phyloP scores from a whole-genome alignment of 2,797 vertebrate species.

The Coluber constrictor region DNA sequence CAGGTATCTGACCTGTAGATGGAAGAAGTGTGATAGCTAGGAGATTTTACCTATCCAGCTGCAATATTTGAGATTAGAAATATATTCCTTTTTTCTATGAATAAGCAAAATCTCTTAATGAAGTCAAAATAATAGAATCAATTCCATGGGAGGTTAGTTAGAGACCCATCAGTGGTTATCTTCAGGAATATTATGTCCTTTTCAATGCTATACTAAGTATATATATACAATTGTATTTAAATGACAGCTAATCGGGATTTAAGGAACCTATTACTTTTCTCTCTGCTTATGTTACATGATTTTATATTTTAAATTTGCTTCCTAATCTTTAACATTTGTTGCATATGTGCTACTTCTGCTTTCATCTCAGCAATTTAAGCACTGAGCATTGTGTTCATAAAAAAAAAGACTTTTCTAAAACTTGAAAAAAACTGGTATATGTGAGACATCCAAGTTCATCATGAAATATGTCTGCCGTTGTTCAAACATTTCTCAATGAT shows the following conservation, averaged over 20 bases:
- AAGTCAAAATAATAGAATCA: neutral
- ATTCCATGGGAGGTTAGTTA: neutral
- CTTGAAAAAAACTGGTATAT: neutral
- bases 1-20: neutral
- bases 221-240: neutral
- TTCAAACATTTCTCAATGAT: neutral
- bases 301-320: neutral
- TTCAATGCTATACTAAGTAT: neutral
- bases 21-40: neutral
- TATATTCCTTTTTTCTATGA: neutral
- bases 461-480: neutral
- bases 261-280: neutral
- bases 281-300: neutral
- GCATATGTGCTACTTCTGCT: neutral
- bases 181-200: neutral
- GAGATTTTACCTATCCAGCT: neutral
- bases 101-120: neutral
- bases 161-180: neutral
- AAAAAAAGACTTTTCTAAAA: neutral
- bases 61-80: neutral
- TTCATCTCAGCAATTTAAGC: neutral
- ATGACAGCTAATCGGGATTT: neutral
- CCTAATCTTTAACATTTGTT: neutral
- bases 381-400: neutral
- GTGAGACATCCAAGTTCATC: neutral